Evolutionary conservation across 2,888 invertebrate genomes (phyloP).

Genomic region (Cantharis flavilabris): DNA sequence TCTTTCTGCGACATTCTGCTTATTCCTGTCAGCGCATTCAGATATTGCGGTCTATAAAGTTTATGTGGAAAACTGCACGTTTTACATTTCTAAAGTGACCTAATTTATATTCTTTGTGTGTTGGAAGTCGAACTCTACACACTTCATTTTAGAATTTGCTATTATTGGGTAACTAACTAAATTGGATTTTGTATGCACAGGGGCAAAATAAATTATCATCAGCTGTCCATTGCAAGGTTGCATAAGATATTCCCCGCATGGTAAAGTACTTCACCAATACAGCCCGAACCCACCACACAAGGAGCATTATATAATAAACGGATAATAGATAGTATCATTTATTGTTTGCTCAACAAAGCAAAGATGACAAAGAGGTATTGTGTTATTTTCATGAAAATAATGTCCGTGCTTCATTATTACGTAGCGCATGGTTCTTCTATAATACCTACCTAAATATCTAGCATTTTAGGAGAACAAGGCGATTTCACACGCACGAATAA

Average conservation of each 20-base stretch:
- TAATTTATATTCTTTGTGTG: slow-evolving; percentile 11
- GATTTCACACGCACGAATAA: slow-evolving; percentile 32
- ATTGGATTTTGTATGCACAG: not conserved
- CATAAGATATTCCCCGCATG: slow-evolving; percentile 18
- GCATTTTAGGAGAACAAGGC: slow-evolving; percentile 14
- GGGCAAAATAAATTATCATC: slow-evolving; percentile 12
- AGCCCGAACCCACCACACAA: slow-evolving; percentile 29
- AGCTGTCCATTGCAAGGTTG: slow-evolving; percentile 9
- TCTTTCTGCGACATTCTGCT: slow-evolving; percentile 32
- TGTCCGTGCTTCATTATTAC: slow-evolving; percentile 37
- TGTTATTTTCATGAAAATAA: slow-evolving; percentile 40
- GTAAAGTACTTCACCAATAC: slow-evolving; percentile 9
- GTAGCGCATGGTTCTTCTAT: slow-evolving; percentile 34
- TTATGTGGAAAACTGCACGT: slow-evolving; percentile 17
- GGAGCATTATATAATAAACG: slow-evolving; percentile 30
- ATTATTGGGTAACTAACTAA: not conserved
- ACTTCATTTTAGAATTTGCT: not conserved
- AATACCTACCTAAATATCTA: slow-evolving; percentile 6
- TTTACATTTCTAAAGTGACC: slow-evolving; percentile 13
- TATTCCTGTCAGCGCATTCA: slow-evolving; percentile 34
- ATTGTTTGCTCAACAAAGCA: slow-evolving; percentile 42
- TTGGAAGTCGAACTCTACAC: slow-evolving; percentile 1
- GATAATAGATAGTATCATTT: slow-evolving; percentile 44
- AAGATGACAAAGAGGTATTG: slow-evolving; percentile 42
- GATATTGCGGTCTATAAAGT: slow-evolving; percentile 27